Conservation (phyloP, 2,888 invertebrate species). For the Volucella inanis region DNA sequence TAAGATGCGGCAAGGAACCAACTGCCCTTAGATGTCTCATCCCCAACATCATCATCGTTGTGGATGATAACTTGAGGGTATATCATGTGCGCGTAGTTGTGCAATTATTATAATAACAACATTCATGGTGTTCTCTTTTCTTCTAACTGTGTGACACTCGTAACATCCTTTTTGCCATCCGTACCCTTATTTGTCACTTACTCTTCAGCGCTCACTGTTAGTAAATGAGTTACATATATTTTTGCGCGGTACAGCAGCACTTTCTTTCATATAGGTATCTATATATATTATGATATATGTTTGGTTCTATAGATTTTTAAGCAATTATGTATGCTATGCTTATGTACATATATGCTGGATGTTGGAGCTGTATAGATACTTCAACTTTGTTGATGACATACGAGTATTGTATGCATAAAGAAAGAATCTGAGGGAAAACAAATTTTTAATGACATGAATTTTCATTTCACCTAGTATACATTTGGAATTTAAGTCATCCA, state of each 20-base stretch:
- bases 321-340: too few relatives aligned
- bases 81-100: slow-evolving; percentile 44
- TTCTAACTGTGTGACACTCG: slow-evolving; percentile 75
- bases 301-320: too few relatives aligned
- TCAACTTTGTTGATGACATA: slow-evolving; percentile 65
- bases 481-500: slow-evolving; percentile 71
- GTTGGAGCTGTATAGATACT: slow-evolving; percentile 50
- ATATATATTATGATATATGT: neutral
- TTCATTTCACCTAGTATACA: slow-evolving; percentile 74
- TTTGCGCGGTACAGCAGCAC: slow-evolving; percentile 12
- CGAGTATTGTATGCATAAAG: slow-evolving; percentile 59
- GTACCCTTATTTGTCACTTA: slow-evolving; percentile 61
- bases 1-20: slow-evolving; percentile 4
- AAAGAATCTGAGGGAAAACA: slow-evolving; percentile 57
- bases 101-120: slow-evolving; percentile 39
- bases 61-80: slow-evolving; percentile 46
- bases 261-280: slow-evolving; percentile 11
- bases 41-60: slow-evolving; percentile 26
- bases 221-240: slow-evolving; percentile 61
- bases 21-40: slow-evolving; percentile 42
- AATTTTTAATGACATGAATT: slow-evolving; percentile 75
- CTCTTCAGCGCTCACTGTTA: slow-evolving; percentile 44
- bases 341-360: slow-evolving; percentile 2
- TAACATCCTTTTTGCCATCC: slow-evolving; percentile 69
- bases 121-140: slow-evolving; percentile 32